Evolutionary conservation across 2,888 invertebrate genomes (phyloP), one percentile per base, ranked within the genome.

Genomic region (Stramonita haemastoma): DNA sequence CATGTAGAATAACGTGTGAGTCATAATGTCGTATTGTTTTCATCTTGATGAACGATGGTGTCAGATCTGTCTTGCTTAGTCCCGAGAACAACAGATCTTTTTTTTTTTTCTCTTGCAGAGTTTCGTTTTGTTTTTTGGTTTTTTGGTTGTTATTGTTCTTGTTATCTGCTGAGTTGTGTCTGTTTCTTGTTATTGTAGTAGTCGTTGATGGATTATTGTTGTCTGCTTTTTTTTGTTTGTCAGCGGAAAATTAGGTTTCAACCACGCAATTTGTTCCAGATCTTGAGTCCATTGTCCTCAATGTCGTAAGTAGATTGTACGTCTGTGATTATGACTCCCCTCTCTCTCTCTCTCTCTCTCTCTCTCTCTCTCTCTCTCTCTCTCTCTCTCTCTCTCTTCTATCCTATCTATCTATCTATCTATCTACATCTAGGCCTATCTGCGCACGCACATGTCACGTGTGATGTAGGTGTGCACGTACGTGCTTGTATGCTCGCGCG

Each of bases 331-430:
- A 17, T 19, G 66, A 13, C 46, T 46, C 46, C 46, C 46, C 8
- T 8, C 46, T 8, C 8, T 8, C 46, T 46, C 46, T 46, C 46
- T 46, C 66, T 66, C 66, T 66, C 66, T 66, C 66, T 66, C 66
- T 66, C 66, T 66, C 66, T 66, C 66, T 66, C 66, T 66, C 66
- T 66, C 66, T 66, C 66, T 66, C 66, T 66, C 66, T n/a, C 73
- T 77, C 29, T 77, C 29, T 77, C 26, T 77, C 26, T 26, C n/a
- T 77, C 29, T 77, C 73, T 77, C 73, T n/a, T 8, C 26, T 29
- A 5, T n/a, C 29, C 22, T 11, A 22, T n/a, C 73, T 15, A n/a
- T 77, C 73, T 77, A 8, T 32, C n/a, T 29, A 8, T 77, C 26
- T 32, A 8, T 77, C 26, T 73, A 26, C 5, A 2, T 73, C 13